Base-by-base conservation (phyloP, 1,140 invertebrate species). In the Lepidurus packardi region DNA sequence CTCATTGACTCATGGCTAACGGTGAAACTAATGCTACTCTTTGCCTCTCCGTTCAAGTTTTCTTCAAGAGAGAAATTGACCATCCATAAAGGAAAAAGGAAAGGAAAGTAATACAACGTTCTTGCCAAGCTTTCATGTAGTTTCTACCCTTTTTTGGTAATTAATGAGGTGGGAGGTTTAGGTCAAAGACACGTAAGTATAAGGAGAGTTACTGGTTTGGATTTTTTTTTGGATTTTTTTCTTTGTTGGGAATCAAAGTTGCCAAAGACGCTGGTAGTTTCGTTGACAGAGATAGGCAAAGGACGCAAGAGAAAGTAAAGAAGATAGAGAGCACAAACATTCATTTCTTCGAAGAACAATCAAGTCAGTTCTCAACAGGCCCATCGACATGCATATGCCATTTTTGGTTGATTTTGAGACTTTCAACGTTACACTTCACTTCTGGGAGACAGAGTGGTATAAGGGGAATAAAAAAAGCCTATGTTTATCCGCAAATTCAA, bases 71-170 rank as follows among this genome's bases (percentile, higher is more conserved):
- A 34, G 34, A 34, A 65, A 65, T 65, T 65, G 53, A 21, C 53
- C 53, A 65, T n/a, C 53, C 53, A 65, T 13, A 7, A 16, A 65
- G 53, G 53, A 65, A 65, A 65, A 65, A 65, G 53, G 53, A 21
- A 65, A 65, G 16, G 53, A 65, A 65, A 65, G 53, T 65, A 65
- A 13, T 65, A 65, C 53, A 65, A 65, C 21, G 53, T 65, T 65
- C 53, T 65, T 16, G 53, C 21, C 21, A 65, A 65, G 53, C 16
- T 65, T 65, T 21, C 53, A 65, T 21, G 53, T 65, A 65, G 53
- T 21, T 65, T 65, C 13, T 16, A 65, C 53, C 53, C 1, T 21
- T 13, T 16, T 21, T 65, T 16, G 8, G 8, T 65, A 65, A 65
- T 65, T 65, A 21, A 65, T 5, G 53, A 65, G 53, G 53, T 65